A percentile compares a stretch with the other conserved stretches of the same genome.
Evolutionary conservation across 2,888 invertebrate species (phyloP).

Genomic region (Cantharis rufa): DNA sequence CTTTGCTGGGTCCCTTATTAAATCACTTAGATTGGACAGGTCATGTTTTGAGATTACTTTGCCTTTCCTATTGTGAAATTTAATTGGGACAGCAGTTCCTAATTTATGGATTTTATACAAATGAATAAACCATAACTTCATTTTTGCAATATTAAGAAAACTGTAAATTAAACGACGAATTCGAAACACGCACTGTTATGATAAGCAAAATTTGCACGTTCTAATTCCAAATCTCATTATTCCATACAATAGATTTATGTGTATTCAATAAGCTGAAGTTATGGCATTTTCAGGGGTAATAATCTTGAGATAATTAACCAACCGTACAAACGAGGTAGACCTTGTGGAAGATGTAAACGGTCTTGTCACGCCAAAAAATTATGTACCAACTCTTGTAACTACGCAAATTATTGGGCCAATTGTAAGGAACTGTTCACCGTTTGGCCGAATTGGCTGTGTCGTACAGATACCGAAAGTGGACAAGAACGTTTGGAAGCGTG

Average conservation of each 20-base stretch:
- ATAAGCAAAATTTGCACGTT: neutral
- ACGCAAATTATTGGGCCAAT: slow-evolving; percentile 73
- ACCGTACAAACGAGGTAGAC: slow-evolving; percentile 70
- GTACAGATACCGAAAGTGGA: slow-evolving; percentile 59
- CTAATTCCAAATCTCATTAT: neutral
- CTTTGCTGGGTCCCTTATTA: slow-evolving; percentile 5
- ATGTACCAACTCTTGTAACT: slow-evolving; percentile 75
- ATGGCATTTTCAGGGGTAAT: slow-evolving; percentile 67
- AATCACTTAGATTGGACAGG: slow-evolving; percentile 11
- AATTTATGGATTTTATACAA: neutral
- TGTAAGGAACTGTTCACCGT: slow-evolving; percentile 66
- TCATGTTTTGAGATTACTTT: neutral
- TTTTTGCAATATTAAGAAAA: neutral
- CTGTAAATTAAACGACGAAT: neutral
- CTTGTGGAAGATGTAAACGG: slow-evolving; percentile 69
- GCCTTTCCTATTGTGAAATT: neutral
- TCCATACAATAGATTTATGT: neutral
- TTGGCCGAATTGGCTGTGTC: slow-evolving; percentile 66
- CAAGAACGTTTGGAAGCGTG: slow-evolving; percentile 63
- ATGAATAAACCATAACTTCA: neutral
- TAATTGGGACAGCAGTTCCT: neutral
- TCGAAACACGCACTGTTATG: neutral
- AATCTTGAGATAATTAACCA: slow-evolving; percentile 62
- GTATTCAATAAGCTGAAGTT: neutral
- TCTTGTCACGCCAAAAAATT: slow-evolving; percentile 67